phyloP scores from a whole-genome alignment of 2,797 vertebrate species.

The Forpus xanthops region DNA sequence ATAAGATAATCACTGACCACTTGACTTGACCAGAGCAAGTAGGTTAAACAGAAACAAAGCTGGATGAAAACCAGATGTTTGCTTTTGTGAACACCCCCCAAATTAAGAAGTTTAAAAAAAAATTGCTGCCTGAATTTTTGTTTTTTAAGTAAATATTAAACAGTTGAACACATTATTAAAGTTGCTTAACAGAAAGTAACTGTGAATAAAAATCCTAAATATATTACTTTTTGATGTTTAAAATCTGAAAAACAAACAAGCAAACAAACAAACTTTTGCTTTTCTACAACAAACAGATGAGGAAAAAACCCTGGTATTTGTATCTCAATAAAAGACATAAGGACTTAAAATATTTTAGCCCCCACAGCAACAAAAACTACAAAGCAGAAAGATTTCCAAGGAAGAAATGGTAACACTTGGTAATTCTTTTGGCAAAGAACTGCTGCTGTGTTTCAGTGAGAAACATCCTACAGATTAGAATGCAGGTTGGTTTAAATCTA shows the following conservation, averaged over 20 bases:
- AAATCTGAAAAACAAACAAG: not conserved
- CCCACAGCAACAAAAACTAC: not conserved
- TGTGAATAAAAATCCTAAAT: not conserved
- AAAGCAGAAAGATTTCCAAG: not conserved
- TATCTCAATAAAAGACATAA: not conserved
- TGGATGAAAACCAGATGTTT: conserved; percentile 24
- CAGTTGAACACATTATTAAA: not conserved
- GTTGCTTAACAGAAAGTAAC: not conserved
- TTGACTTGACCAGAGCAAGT: not conserved
- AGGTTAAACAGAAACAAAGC: not conserved
- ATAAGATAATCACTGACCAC: not conserved
- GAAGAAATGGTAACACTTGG: not conserved
- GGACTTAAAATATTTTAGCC: not conserved
- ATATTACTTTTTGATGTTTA: not conserved
- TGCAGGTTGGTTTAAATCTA: not conserved
- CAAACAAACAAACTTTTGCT: not conserved
- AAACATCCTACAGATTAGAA: not conserved
- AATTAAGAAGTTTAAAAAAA: not conserved
- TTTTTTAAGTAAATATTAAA: not conserved
- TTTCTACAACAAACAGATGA: not conserved
- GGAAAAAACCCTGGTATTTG: not conserved
- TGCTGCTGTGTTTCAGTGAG: not conserved
- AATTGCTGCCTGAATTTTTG: not conserved
- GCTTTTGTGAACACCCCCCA: not conserved
- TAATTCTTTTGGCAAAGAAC: not conserved